Percentiles rank a stretch among this genome's conserved stretches.
phyloP scores from a whole-genome alignment of 2,888 invertebrate genomes.

The Neelides folsomi region DNA sequence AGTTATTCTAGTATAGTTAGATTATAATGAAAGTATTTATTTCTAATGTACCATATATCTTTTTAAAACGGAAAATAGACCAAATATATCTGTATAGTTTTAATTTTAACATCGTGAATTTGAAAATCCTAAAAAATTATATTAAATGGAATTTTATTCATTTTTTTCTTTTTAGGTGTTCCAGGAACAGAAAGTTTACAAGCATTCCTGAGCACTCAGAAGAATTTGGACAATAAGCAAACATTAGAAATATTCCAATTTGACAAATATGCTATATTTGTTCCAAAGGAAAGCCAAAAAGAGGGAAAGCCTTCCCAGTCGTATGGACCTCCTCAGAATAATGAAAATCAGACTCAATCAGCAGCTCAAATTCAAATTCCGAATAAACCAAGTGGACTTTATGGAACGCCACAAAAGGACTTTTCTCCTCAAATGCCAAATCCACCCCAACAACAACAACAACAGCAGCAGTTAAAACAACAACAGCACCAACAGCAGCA shows the following conservation, averaged over 20 bases:
- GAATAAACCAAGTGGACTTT: conserved; percentile 7
- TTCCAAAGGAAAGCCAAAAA: not conserved
- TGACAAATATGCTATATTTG: conserved; percentile 10
- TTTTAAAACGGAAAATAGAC: no score
- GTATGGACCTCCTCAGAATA: no score
- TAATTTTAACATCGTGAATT: not conserved
- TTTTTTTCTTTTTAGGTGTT: conserved; percentile 5
- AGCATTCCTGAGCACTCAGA: conserved; percentile 11
- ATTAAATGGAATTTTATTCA: not conserved
- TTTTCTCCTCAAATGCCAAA: not conserved
- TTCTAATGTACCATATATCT: not conserved
- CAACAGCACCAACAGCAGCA: conserved; percentile 1
- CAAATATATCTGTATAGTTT: no score
- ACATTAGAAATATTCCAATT: conserved; percentile 10
- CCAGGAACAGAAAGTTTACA: conserved; percentile 13
- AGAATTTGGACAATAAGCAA: conserved; percentile 13
- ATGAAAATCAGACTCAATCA: no score
- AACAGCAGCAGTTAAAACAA: conserved; percentile 7
- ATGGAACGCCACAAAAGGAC: conserved; percentile 3
- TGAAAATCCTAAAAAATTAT: not conserved
- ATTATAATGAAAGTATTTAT: not conserved
- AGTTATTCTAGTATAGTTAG: not conserved
- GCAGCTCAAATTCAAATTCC: not conserved
- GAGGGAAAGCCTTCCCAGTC: no score
- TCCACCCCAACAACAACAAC: conserved; percentile 4